These are phyloP conservation scores for Masticophis lateralis DNA, from an alignment of 2,797 vertebrate genomes.

Conservation along the genomic window DNA sequence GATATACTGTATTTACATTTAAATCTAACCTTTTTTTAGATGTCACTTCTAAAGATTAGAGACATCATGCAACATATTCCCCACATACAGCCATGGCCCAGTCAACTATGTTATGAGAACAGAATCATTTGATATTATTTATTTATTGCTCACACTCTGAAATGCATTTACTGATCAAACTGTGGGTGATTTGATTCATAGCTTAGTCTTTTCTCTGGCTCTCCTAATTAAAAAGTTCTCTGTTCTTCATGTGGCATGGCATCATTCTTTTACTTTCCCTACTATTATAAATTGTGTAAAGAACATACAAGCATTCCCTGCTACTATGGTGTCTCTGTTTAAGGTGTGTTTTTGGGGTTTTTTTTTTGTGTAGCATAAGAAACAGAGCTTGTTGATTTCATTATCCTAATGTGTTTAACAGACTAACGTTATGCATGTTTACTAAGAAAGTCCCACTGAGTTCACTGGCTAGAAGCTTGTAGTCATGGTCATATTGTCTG, in stretches of 20 bases:
- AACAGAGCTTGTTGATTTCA: background rate
- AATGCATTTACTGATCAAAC: background rate
- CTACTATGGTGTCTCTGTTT: background rate
- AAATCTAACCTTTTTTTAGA: background rate
- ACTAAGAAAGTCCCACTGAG: background rate
- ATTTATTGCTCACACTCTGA: background rate
- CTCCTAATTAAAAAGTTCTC: background rate
- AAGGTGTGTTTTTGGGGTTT: background rate
- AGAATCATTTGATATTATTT: background rate
- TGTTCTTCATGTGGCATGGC: background rate
- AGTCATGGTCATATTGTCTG: background rate
- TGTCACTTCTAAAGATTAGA: background rate
- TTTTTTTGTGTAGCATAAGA: too few species aligned
- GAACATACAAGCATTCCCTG: background rate
- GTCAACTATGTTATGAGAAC: background rate
- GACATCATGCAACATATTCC: background rate
- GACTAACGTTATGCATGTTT: background rate
- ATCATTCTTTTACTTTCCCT: background rate
- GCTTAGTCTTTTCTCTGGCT: background rate
- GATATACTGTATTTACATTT: background rate
- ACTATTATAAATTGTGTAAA: background rate
- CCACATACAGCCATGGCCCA: background rate
- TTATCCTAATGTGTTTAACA: background rate
- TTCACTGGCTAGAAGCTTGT: background rate
- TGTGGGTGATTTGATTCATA: background rate